Evolutionary conservation across 1,140 invertebrate species (phyloP), one percentile per base, ranked within the genome.

Genomic region (Drosophila ironensis): DNA sequence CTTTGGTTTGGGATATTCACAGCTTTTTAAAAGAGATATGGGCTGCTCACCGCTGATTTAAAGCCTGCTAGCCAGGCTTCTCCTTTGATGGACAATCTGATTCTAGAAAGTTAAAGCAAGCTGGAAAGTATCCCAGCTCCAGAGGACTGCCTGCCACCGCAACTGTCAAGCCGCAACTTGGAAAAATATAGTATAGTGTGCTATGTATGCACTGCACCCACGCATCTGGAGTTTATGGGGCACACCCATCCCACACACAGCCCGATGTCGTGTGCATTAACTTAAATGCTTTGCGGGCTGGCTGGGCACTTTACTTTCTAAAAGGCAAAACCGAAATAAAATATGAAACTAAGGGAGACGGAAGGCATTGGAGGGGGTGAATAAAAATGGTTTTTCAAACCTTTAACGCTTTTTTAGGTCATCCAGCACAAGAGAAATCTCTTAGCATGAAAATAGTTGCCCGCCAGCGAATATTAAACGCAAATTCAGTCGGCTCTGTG

Each of bases 261-360:
- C 11, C 30, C 4, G 60, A 64, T 61, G 44, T 74, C 80, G 73
- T 77, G 73, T 84, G 80, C 78, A 84, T 84, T 78, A 84, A 84
- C 54, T 84, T 86, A 84, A 84, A 84, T 84, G 78, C 78, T 84
- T 78, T 84, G 78, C 82, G 78, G 78, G 52, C 71, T 86, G 78
- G 52, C 71, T 86, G 70, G 78, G 78, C 80, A 84, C 78, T 84
- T 84, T 84, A 70, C 52, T 72, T 71, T 82, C 70, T 71, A 70
- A 84, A 84, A 82, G 78, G 71, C 47, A 78, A 33, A 54, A 47
- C 63, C 20, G 47, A 50, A 59, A 51, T 47, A 48, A 16, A 47
- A 38, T 47, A 9, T 30, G 40, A 60, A 24, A 37, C 22, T 14
- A 47, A 38, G 48, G 20, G 52, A 57, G 51, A 66, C 54, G 37